Conservation (phyloP, 2,888 invertebrate genomes). For the Ptilodon capucinus region DNA sequence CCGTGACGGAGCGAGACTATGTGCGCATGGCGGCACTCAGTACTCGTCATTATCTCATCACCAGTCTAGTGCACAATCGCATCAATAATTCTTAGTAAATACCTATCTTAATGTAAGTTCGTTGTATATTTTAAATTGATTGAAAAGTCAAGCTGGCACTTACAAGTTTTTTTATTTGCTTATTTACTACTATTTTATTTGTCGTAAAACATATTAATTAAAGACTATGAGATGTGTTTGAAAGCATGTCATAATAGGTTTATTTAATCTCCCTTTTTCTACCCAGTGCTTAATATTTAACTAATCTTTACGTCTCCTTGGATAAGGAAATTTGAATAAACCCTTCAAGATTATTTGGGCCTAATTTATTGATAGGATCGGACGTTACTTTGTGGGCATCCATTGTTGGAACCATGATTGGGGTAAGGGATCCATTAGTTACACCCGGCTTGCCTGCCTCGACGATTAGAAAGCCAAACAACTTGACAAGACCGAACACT, state of each 20-base stretch:
- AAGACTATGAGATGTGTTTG: neutral
- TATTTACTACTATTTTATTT: too few species aligned
- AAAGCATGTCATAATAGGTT: neutral
- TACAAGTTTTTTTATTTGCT: too few species aligned
- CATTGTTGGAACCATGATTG: neutral
- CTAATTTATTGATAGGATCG: neutral
- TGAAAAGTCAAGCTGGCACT: too few species aligned
- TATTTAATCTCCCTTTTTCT: neutral
- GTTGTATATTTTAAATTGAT: neutral
- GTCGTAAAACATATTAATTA: too few species aligned
- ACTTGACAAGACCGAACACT: neutral
- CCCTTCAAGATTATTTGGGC: neutral
- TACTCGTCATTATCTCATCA: constrained; percentile 38
- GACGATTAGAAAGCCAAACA: neutral
- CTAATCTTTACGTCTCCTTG: neutral
- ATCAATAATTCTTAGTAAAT: neutral
- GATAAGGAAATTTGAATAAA: neutral
- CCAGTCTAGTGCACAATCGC: neutral
- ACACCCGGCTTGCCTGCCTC: neutral
- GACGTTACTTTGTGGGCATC: neutral
- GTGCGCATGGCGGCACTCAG: constrained; percentile 35
- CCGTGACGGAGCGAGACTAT: neutral
- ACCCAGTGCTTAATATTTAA: too few species aligned
- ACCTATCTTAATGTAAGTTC: neutral
- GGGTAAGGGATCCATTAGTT: neutral